Percentiles rank a stretch among this genome's conserved stretches.
These are phyloP conservation scores for Macrobrachium rosenbergii DNA, from an alignment of 1,140 invertebrate species.

Conservation along the genomic window DNA sequence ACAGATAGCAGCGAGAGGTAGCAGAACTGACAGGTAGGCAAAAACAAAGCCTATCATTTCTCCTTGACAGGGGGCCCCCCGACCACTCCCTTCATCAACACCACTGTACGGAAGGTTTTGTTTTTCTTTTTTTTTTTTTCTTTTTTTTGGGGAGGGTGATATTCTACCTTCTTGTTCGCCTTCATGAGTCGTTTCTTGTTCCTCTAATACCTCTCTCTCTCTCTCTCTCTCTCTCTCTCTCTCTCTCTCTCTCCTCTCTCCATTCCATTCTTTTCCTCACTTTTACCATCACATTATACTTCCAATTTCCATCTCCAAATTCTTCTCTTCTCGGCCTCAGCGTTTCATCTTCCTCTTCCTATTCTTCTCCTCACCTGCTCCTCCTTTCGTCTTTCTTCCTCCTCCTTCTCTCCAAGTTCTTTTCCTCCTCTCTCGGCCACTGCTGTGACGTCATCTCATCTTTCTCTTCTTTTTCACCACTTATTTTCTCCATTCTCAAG, in stretches of 20 bases:
- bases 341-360: background rate
- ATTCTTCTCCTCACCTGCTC: background rate
- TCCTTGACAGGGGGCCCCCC: no score
- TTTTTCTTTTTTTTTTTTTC: no score
- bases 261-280: background rate
- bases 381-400: background rate
- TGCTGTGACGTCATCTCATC: no score
- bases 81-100: no score
- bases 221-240: constrained; percentile 20
- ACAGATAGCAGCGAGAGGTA: no score
- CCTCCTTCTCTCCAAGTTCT: background rate
- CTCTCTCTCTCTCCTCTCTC: constrained; percentile 14
- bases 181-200: no score
- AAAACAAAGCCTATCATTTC: no score
- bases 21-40: no score
- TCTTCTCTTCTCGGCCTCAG: background rate
- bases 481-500: background rate
- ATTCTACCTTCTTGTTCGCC: no score
- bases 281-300: background rate
- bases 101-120: no score
- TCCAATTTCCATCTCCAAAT: background rate
- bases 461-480: background rate
- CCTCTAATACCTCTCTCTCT: background rate
- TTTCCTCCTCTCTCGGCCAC: background rate
- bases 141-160: no score